These are phyloP conservation scores for Hirtodrosophila confusa DNA, from an alignment of 2,888 invertebrate genomes.

Conservation along the genomic window DNA sequence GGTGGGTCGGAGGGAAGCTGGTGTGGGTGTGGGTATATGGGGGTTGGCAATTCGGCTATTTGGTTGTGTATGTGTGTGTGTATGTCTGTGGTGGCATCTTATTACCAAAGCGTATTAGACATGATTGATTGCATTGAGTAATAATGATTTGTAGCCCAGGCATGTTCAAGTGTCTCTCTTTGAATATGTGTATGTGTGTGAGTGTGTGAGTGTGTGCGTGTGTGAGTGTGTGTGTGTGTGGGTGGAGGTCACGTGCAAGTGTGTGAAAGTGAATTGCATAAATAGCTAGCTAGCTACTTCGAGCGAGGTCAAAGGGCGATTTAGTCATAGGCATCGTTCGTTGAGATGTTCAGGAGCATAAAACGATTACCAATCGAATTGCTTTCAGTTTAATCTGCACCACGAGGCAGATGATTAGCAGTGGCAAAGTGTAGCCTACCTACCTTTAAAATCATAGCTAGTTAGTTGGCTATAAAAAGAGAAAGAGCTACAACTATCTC, in stretches of 20 bases:
- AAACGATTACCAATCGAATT: conserved; percentile 22
- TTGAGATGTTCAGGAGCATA: conserved; percentile 17
- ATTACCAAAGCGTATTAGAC: conserved; percentile 79
- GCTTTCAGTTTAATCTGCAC: too few relatives aligned
- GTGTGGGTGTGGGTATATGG: too few relatives aligned
- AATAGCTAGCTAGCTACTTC: conserved; percentile 40
- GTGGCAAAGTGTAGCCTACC: too few relatives aligned
- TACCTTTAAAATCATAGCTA: too few relatives aligned
- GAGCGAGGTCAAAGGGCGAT: conserved; percentile 1
- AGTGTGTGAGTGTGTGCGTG: neutral
- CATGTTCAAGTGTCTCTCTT: conserved; percentile 51
- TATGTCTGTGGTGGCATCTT: conserved; percentile 65
- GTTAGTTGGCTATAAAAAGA: too few relatives aligned
- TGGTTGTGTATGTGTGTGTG: conserved; percentile 18
- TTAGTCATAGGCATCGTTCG: conserved; percentile 2
- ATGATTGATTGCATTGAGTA: conserved; percentile 80
- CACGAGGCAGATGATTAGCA: conserved; percentile 9
- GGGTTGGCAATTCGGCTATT: conserved; percentile 34
- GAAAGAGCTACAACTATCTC: too few relatives aligned
- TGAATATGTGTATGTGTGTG: conserved; percentile 6
- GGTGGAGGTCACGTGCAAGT: conserved; percentile 53
- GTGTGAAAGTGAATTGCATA: conserved; percentile 70
- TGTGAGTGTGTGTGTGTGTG: conserved; percentile 9
- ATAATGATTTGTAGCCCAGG: conserved; percentile 71
- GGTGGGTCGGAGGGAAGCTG: too few relatives aligned